phyloP scores from a whole-genome alignment of 2,888 invertebrate genomes.

The Ceramica pisi region DNA sequence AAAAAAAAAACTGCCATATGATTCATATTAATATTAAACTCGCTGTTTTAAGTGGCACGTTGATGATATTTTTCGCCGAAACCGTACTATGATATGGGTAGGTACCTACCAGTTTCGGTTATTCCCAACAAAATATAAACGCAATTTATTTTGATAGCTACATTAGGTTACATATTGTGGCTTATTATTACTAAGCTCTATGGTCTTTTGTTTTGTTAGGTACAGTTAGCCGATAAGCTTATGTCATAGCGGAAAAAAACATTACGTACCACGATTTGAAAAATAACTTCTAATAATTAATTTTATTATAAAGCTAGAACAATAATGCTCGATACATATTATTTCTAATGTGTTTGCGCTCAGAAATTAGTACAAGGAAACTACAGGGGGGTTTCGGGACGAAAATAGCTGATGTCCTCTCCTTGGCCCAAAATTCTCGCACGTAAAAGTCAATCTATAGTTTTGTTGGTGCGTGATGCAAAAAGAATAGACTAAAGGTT shows the following conservation, averaged over 20 bases:
- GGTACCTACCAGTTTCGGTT: no score
- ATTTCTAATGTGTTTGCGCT: slow-evolving; percentile 19
- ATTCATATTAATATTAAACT: slow-evolving; percentile 28
- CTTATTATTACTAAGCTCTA: slow-evolving; percentile 36
- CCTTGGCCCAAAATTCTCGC: slow-evolving; percentile 51
- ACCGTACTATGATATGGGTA: background rate
- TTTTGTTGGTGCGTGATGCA: slow-evolving; percentile 8
- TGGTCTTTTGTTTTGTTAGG: slow-evolving; percentile 35
- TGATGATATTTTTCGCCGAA: slow-evolving; percentile 5
- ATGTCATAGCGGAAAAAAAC: slow-evolving; percentile 33
- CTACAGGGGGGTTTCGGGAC: slow-evolving; percentile 35
- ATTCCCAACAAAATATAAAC: slow-evolving; percentile 12
- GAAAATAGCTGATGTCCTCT: slow-evolving; percentile 42
- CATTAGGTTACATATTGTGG: background rate
- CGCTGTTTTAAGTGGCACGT: background rate
- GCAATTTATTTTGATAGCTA: background rate
- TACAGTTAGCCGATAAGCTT: slow-evolving; percentile 13
- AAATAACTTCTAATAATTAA: slow-evolving; percentile 4
- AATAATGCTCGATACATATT: slow-evolving; percentile 10
- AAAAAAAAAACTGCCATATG: slow-evolving; percentile 17
- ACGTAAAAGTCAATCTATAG: slow-evolving; percentile 27
- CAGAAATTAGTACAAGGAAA: slow-evolving; percentile 52
- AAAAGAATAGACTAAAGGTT: background rate
- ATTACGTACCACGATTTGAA: slow-evolving; percentile 5
- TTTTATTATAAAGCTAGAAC: slow-evolving; percentile 10